Percentiles rank a stretch among this genome's conserved stretches.
Evolutionary conservation across 2,797 vertebrate genomes (phyloP).

Genomic region (Lagocephalus sceleratus): DNA sequence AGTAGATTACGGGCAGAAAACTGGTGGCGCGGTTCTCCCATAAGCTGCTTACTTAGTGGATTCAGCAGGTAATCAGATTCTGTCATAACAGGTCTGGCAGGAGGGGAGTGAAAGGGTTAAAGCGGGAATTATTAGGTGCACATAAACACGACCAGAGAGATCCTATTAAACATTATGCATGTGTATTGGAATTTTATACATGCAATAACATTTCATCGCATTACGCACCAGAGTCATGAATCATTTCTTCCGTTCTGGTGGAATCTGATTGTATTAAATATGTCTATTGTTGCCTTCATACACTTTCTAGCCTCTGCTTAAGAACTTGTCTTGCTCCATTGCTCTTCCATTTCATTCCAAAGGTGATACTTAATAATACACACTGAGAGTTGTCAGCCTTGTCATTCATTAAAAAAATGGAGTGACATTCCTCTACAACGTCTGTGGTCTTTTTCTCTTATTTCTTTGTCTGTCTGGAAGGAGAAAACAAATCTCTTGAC

Average conservation of each 20-base stretch:
- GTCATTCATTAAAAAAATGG: conserved; percentile 62
- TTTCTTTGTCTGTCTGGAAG: conserved; percentile 39
- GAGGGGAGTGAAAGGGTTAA: conserved; percentile 51
- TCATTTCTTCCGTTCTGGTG: conserved; percentile 35
- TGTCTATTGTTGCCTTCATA: conserved; percentile 34
- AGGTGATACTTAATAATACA: conserved; percentile 61
- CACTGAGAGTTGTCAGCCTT: conserved; percentile 68
- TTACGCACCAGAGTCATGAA: conserved; percentile 38
- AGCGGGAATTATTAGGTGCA: conserved; percentile 32
- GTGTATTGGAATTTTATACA: conserved; percentile 49
- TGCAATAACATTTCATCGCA: conserved; percentile 49
- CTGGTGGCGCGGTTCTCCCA: conserved; percentile 16
- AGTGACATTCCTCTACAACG: conserved; percentile 40
- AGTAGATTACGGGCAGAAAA: conserved; percentile 48
- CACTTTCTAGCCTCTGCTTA: conserved; percentile 27
- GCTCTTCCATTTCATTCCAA: conserved; percentile 42
- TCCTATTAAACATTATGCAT: conserved; percentile 48
- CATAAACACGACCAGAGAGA: conserved; percentile 40
- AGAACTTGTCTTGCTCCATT: conserved; percentile 41
- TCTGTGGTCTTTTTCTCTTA: conserved; percentile 14
- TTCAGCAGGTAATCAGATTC: conserved; percentile 55
- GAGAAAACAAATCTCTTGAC: conserved; percentile 58
- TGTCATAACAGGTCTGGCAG: conserved; percentile 33
- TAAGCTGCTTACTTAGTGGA: conserved; percentile 57
- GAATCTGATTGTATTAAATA: conserved; percentile 47